Evolutionary conservation across 2,113 vertebrate species (phyloP).

Genomic region (Muntiacus reevesi): DNA sequence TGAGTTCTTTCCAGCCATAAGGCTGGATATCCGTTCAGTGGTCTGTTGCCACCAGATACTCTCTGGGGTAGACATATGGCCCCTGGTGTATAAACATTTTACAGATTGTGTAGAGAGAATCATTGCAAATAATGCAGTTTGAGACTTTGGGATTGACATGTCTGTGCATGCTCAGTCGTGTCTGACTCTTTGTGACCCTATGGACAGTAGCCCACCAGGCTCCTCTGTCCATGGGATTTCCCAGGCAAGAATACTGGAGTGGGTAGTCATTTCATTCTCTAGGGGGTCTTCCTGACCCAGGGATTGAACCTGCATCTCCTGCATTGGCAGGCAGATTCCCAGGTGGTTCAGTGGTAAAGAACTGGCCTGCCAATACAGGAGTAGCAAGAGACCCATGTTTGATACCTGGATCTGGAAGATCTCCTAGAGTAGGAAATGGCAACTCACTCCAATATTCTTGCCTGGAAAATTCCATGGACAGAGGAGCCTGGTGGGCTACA

Average conservation of each 20-base stretch:
- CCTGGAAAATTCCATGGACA: background rate
- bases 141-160: background rate
- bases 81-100: background rate
- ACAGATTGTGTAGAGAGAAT: background rate
- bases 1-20: background rate
- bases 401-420: background rate
- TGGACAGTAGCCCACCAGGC: background rate
- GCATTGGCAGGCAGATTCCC: background rate
- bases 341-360: background rate
- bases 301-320: background rate
- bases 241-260: background rate
- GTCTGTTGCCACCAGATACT: background rate
- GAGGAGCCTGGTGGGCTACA: background rate
- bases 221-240: background rate
- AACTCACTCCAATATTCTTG: background rate
- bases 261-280: background rate
- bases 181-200: background rate
- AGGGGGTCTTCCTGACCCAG: background rate
- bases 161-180: background rate
- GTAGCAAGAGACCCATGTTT: background rate
- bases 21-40: background rate
- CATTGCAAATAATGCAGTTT: background rate
- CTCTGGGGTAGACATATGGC: background rate
- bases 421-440: background rate
- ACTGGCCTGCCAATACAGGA: background rate